These are phyloP conservation scores for Cyclopterus lumpus DNA, from an alignment of 2,797 vertebrate genomes.

Conservation along the genomic window DNA sequence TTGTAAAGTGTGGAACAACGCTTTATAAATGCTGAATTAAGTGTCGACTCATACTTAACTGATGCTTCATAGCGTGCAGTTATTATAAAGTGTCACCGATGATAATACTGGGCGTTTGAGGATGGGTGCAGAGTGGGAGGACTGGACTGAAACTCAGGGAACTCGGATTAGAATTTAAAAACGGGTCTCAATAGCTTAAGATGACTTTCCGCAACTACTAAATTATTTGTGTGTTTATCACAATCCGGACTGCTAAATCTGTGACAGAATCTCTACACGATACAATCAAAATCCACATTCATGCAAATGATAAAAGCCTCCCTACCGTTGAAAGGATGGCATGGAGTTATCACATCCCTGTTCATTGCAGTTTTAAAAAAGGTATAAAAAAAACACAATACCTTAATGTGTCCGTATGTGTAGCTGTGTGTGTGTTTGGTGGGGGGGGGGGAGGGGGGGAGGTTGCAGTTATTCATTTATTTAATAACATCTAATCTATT, in stretches of 20 bases:
- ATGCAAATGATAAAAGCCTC: conserved; percentile 54
- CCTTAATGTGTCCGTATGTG: neutral
- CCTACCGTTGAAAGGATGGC: conserved; percentile 71
- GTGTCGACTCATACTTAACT: no score
- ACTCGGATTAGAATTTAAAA: conserved; percentile 10
- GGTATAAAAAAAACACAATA: neutral
- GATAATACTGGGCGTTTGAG: neutral
- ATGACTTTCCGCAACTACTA: conserved; percentile 54
- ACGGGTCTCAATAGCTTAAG: conserved; percentile 41
- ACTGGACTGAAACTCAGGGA: neutral
- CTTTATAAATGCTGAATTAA: no score
- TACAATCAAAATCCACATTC: conserved; percentile 72
- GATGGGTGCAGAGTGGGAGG: conserved; percentile 7
- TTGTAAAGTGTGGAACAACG: no score
- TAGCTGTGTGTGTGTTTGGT: neutral
- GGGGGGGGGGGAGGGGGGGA: neutral
- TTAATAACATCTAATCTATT: conserved; percentile 19
- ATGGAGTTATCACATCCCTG: conserved; percentile 11
- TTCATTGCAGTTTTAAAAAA: conserved; percentile 36
- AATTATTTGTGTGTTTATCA: conserved; percentile 1
- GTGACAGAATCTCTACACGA: conserved; percentile 28
- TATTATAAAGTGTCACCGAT: no score
- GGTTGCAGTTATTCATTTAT: neutral
- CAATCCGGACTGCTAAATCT: conserved; percentile 67
- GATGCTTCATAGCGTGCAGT: no score